Percentiles rank a stretch among this genome's conserved stretches.
Conservation (phyloP, 2,888 invertebrate species). For the Venusia cambrica region DNA sequence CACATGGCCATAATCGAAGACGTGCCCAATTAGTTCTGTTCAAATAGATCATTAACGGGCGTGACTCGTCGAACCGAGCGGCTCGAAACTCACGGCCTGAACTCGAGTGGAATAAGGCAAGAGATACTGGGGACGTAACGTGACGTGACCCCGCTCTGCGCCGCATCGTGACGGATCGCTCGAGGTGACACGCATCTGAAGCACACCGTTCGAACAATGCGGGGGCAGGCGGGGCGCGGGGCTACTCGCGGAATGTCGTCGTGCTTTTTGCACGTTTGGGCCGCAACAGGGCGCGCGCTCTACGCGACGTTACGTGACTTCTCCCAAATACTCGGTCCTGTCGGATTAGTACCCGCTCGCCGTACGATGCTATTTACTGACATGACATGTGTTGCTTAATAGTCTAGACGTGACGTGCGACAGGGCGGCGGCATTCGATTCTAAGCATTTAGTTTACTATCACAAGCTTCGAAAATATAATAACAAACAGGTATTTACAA, state of each 20-base stretch:
- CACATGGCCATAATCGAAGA: not conserved
- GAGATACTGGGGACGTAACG: not conserved
- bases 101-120: not conserved
- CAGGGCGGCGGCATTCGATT: too few species aligned
- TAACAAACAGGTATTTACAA: too few species aligned
- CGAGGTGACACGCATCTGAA: not conserved
- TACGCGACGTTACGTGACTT: too few species aligned
- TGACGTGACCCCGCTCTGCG: not conserved
- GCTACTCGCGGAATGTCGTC: conserved; percentile 23
- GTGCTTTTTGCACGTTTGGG: conserved; percentile 20
- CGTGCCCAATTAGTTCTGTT: conserved; percentile 2
- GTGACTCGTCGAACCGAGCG: conserved; percentile 39
- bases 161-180: not conserved
- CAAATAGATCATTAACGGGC: conserved; percentile 37
- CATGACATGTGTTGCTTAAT: too few species aligned
- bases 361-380: too few species aligned
- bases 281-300: not conserved
- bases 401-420: too few species aligned
- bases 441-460: too few species aligned
- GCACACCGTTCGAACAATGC: not conserved
- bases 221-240: conserved; percentile 2
- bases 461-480: too few species aligned
- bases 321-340: too few species aligned
- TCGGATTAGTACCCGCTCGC: too few species aligned
- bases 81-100: conserved; percentile 1